Percentiles rank a stretch among this genome's conserved stretches.
Evolutionary conservation across 2,888 invertebrate species (phyloP).

Genomic region (Bellardia pandia): DNA sequence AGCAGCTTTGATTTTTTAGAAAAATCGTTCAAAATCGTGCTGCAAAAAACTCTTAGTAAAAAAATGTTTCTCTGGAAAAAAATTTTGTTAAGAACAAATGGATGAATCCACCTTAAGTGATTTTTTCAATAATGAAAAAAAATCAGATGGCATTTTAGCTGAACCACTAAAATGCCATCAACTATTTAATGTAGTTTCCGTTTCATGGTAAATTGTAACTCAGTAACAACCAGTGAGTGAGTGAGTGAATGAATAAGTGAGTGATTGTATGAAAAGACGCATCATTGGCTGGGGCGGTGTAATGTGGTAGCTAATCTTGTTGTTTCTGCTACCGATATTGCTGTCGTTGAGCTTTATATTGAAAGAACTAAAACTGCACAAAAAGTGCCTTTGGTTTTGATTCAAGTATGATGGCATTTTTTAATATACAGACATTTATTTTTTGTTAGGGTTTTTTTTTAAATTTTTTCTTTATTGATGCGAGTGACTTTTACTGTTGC

Average conservation of each 20-base stretch:
- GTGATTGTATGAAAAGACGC: not conserved
- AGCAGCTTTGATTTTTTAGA: too few species aligned
- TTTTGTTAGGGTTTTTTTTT: conserved; percentile 4
- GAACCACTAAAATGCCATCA: conserved; percentile 66
- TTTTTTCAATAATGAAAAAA: conserved; percentile 37
- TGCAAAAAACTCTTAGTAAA: too few species aligned
- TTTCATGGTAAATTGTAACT: conserved; percentile 50
- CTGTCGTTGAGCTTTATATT: conserved; percentile 9
- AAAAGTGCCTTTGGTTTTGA: conserved; percentile 51
- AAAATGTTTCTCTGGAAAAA: too few species aligned
- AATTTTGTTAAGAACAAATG: too few species aligned
- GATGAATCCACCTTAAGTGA: too few species aligned
- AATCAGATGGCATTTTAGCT: conserved; percentile 64
- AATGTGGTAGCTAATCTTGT: conserved; percentile 44
- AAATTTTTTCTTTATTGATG: conserved; percentile 44
- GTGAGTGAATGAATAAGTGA: not conserved
- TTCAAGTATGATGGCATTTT: conserved; percentile 50
- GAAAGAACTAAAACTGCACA: not conserved
- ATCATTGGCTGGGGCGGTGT: not conserved
- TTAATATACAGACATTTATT: not conserved
- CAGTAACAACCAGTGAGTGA: conserved; percentile 23
- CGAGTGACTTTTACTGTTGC: conserved; percentile 60
- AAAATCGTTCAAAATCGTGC: too few species aligned
- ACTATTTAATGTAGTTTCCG: conserved; percentile 60
- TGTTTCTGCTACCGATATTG: not conserved